phyloP scores from a whole-genome alignment of 2,797 vertebrate species.

The Coilia nasus region DNA sequence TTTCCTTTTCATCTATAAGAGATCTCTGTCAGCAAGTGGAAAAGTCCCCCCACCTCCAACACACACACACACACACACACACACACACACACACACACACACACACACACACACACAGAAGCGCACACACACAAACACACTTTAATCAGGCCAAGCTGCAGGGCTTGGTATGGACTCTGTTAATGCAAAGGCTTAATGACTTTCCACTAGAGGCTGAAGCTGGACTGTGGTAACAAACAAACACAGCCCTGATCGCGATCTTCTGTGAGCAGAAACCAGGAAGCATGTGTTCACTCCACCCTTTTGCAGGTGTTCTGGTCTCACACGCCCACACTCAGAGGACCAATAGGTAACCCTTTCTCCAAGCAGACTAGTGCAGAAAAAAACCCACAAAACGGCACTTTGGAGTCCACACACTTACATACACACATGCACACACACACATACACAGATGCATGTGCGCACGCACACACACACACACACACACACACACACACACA shows the following conservation, averaged over 20 bases:
- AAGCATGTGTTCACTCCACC: constrained; percentile 14
- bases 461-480: no score
- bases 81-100: no score
- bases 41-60: constrained; percentile 24
- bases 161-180: background rate
- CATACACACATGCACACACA: background rate
- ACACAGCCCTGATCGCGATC: background rate
- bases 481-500: background rate
- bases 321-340: background rate
- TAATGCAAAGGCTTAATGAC: constrained; percentile 28
- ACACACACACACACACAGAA: background rate
- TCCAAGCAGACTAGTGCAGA: no score
- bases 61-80: background rate
- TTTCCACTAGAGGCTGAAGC: constrained; percentile 27
- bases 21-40: constrained; percentile 25
- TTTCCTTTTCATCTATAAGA: constrained; percentile 47
- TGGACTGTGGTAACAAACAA: constrained; percentile 33
- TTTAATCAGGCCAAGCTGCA: constrained; percentile 5
- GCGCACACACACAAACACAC: background rate
- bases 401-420: background rate
- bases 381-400: no score
- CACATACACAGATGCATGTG: no score
- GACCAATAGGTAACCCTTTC: no score
- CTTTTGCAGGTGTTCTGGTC: background rate
- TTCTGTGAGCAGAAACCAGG: constrained; percentile 25